Percentiles rank a stretch among this genome's conserved stretches.
These are phyloP conservation scores for Bombus terrestris DNA, from an alignment of 1,140 invertebrate species.

Conservation along the genomic window DNA sequence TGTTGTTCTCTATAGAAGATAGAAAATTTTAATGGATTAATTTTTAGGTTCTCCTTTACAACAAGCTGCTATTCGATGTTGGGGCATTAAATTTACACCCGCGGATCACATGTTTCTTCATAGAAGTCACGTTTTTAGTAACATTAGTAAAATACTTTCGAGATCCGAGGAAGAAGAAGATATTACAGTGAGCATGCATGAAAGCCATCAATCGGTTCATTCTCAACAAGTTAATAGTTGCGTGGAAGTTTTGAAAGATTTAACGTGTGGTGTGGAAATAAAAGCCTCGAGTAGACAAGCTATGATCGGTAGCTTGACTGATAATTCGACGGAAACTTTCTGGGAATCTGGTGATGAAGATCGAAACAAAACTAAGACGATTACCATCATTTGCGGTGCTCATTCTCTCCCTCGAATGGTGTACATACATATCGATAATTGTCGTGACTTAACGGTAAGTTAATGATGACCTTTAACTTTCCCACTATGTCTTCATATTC, in stretches of 20 bases:
- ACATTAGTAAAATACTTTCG: conserved; percentile 97
- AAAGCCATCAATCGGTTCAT: conserved; percentile 83
- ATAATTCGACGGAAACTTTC: conserved; percentile 98
- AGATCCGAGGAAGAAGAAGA: conserved; percentile 92
- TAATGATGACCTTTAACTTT: background rate
- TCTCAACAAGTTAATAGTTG: conserved; percentile 82
- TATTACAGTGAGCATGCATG: conserved; percentile 84
- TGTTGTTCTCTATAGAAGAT: background rate
- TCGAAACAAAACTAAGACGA: conserved; percentile 92
- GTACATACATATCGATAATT: conserved; percentile 96
- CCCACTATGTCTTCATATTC: conserved; percentile 37
- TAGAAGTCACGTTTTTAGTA: conserved; percentile 95
- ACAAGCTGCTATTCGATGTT: conserved; percentile 96
- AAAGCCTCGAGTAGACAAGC: conserved; percentile 96
- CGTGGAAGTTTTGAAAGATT: conserved; percentile 88
- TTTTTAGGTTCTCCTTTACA: conserved; percentile 89
- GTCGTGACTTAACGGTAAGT: conserved; percentile 87
- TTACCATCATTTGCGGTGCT: conserved; percentile 84
- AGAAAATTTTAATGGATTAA: conserved; percentile 1
- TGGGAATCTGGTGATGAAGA: conserved; percentile 99
- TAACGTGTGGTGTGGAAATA: conserved; percentile 90
- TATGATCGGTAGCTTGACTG: conserved; percentile 95
- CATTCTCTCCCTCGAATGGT: conserved; percentile 87
- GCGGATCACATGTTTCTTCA: conserved; percentile 97
- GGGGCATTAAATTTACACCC: conserved; percentile 94